A percentile compares a stretch with the other conserved stretches of the same genome.
Conservation (phyloP, 2,797 vertebrate genomes). For the Balearica regulorum region DNA sequence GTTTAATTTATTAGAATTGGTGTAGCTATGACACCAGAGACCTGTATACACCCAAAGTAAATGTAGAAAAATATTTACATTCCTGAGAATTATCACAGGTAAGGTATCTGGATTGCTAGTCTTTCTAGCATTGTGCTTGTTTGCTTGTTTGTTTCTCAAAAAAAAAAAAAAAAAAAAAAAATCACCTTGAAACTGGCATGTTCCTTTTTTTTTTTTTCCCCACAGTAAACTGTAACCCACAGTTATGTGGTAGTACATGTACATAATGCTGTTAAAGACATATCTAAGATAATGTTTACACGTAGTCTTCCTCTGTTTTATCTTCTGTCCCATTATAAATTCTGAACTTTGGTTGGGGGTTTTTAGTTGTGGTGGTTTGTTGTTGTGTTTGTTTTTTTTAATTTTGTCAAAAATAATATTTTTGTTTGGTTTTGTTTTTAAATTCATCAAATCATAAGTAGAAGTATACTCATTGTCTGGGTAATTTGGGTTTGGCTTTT, state of each 20-base stretch:
- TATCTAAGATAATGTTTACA: background rate
- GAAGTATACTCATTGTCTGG: background rate
- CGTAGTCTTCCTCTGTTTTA: background rate
- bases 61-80: background rate
- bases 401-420: background rate
- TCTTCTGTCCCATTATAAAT: no score
- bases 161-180: background rate
- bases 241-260: accelerated
- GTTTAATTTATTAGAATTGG: background rate
- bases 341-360: no score
- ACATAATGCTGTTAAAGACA: background rate
- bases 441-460: background rate
- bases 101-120: background rate
- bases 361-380: no score
- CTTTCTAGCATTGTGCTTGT: background rate
- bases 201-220: background rate
- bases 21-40: background rate
- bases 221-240: background rate
- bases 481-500: background rate
- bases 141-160: background rate
- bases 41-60: background rate
- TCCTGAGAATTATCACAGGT: background rate
- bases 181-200: background rate
- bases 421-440: background rate
- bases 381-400: background rate